Conservation (phyloP, 2,113 vertebrate genomes). For the Leucosticte australis region DNA sequence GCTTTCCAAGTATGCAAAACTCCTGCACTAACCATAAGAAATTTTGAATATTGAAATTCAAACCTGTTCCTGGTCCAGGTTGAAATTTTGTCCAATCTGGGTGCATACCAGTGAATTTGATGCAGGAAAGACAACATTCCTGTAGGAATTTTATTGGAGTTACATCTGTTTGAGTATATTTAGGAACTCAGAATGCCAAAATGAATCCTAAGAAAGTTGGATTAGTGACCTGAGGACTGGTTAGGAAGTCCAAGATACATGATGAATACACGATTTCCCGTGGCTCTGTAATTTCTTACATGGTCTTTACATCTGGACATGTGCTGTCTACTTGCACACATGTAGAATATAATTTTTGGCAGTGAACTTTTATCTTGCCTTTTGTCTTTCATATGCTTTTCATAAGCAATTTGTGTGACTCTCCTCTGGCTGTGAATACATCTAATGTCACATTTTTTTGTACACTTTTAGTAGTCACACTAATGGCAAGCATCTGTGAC, state of each 20-base stretch:
- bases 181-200: background rate
- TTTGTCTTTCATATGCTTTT: background rate
- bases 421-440: background rate
- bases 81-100: background rate
- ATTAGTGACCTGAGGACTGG: background rate
- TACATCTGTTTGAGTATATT: background rate
- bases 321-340: background rate
- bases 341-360: background rate
- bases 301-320: background rate
- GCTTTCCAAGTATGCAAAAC: background rate
- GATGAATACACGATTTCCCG: fast-evolving
- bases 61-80: background rate
- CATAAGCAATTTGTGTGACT: background rate
- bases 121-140: background rate
- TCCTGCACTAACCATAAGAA: background rate
- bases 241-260: background rate
- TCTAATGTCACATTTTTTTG: background rate
- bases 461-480: background rate
- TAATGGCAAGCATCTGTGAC: background rate
- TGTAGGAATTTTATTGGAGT: background rate
- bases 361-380: background rate
- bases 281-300: background rate
- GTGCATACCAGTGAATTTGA: background rate
- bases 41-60: background rate
- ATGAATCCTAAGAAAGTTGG: background rate